Percentiles rank a stretch among this genome's conserved stretches.
Evolutionary conservation across 2,113 vertebrate species (phyloP).

Genomic region (Chiloscyllium plagiosum): DNA sequence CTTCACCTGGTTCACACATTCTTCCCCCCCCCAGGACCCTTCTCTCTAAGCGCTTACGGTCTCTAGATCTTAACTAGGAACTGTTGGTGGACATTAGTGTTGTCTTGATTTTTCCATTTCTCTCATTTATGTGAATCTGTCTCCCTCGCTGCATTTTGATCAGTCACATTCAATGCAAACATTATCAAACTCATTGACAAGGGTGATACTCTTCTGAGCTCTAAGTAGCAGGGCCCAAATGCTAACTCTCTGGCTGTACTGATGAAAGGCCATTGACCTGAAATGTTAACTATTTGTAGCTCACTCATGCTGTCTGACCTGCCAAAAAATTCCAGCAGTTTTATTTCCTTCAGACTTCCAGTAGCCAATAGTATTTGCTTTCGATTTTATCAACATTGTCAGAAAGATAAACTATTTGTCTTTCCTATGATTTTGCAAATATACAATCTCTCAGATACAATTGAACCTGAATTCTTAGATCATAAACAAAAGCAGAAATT

Average conservation of each 20-base stretch:
- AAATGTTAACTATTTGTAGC: neutral
- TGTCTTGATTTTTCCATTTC: neutral
- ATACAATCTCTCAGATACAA: no score
- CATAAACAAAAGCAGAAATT: no score
- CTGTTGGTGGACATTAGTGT: no score
- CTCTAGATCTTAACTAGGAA: no score
- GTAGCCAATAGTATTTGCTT: neutral
- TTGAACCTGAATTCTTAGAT: no score
- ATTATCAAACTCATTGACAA: neutral
- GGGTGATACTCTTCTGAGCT: neutral
- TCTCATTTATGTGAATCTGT: neutral
- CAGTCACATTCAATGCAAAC: neutral
- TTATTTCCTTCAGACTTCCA: neutral
- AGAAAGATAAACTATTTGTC: neutral
- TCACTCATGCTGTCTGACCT: neutral
- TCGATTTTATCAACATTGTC: neutral
- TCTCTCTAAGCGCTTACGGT: neutral
- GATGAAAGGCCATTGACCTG: neutral
- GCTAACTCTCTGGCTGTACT: neutral
- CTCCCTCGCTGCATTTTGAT: neutral
- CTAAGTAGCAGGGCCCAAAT: neutral
- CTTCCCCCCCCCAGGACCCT: neutral
- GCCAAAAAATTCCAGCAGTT: neutral
- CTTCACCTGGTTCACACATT: neutral
- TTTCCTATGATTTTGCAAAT: neutral